phyloP scores from a whole-genome alignment of 2,113 vertebrate species.

The Cinclus mexicanus region DNA sequence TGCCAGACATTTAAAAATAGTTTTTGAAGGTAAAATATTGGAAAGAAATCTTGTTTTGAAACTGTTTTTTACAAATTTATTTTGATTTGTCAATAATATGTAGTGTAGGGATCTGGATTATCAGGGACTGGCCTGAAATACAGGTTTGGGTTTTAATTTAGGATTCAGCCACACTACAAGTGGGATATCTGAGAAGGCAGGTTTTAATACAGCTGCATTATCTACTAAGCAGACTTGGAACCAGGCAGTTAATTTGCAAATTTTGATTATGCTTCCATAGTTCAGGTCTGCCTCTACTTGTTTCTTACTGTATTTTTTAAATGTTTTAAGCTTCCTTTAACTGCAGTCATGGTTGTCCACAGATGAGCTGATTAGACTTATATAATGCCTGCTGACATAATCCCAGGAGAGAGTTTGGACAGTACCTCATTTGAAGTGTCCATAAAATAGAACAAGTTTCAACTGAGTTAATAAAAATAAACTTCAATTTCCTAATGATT shows the following conservation, averaged over 20 bases:
- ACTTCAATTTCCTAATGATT: neutral
- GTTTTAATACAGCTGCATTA: neutral
- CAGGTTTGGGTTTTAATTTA: neutral
- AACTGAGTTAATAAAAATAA: neutral
- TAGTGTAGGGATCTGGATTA: neutral
- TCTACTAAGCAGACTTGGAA: neutral
- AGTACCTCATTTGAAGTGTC: neutral
- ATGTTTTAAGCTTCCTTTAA: neutral
- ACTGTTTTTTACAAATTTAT: neutral
- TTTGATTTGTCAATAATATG: neutral
- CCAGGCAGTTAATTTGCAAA: neutral
- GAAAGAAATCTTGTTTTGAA: neutral
- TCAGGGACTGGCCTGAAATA: neutral
- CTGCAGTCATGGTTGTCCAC: neutral
- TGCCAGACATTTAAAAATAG: neutral
- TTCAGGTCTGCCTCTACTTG: neutral
- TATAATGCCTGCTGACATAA: neutral
- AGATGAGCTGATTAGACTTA: constrained; percentile 10
- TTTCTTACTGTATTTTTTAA: neutral
- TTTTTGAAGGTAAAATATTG: neutral
- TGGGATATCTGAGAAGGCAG: neutral
- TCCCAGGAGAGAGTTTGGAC: neutral
- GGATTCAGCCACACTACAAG: neutral
- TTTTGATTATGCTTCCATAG: neutral
- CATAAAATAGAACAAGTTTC: neutral